These are phyloP conservation scores for Perizoma affinitatum DNA, from an alignment of 2,888 invertebrate species.

Conservation along the genomic window DNA sequence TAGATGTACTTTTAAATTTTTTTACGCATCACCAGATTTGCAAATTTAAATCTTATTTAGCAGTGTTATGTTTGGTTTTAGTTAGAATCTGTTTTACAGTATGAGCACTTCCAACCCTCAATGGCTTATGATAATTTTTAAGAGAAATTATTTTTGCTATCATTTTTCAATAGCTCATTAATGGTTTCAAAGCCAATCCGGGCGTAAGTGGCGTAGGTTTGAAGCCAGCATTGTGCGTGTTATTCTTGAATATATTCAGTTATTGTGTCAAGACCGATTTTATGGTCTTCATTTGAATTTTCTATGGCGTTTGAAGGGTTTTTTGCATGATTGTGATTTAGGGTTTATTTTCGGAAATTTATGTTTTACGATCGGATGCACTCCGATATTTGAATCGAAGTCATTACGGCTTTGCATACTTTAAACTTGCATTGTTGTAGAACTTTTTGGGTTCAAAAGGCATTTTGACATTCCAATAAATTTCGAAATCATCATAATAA, in stretches of 20 bases:
- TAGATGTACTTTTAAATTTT: slow-evolving; percentile 57
- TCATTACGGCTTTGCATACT: slow-evolving; percentile 46
- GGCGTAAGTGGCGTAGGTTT: slow-evolving; percentile 72
- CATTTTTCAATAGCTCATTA: slow-evolving; percentile 85
- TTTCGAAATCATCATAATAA: too few relatives aligned
- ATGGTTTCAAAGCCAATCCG: slow-evolving; percentile 65
- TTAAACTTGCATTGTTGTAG: slow-evolving; percentile 6
- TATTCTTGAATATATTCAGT: slow-evolving; percentile 58
- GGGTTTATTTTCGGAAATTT: slow-evolving; percentile 65
- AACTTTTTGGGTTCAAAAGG: too few relatives aligned
- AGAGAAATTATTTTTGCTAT: slow-evolving; percentile 79
- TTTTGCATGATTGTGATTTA: slow-evolving; percentile 83
- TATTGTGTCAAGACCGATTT: slow-evolving; percentile 77
- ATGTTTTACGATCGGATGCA: slow-evolving; percentile 62
- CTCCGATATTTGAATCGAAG: slow-evolving; percentile 53
- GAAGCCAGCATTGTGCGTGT: slow-evolving; percentile 56
- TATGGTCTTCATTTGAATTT: slow-evolving; percentile 78
- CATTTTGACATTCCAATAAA: too few relatives aligned
- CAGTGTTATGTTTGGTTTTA: slow-evolving; percentile 4
- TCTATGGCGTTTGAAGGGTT: slow-evolving; percentile 68
- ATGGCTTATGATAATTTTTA: slow-evolving; percentile 77
- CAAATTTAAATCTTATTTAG: slow-evolving; percentile 12
- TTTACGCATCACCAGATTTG: slow-evolving; percentile 10
- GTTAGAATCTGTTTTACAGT: slow-evolving; percentile 38
- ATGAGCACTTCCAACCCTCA: slow-evolving; percentile 69